These are phyloP conservation scores for Nothoprocta perdicaria DNA, from an alignment of 2,113 vertebrate species.

Conservation along the genomic window DNA sequence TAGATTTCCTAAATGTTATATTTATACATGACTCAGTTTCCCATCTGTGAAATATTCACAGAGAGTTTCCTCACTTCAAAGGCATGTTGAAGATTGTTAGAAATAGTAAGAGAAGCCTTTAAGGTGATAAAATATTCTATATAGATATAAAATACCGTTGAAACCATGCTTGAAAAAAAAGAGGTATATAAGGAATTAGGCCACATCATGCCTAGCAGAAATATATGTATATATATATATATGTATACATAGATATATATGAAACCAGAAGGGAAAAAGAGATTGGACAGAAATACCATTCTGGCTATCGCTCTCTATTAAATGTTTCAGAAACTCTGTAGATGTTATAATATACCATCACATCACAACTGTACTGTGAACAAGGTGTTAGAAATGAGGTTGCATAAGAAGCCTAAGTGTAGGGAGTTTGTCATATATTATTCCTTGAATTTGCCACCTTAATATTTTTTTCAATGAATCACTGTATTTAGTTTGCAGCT, in stretches of 20 bases:
- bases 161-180: background rate
- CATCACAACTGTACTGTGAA: background rate
- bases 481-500: background rate
- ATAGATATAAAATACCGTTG: background rate
- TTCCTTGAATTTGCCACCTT: background rate
- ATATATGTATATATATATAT: background rate
- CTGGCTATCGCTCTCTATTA: background rate
- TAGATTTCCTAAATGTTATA: slow-evolving; percentile 58
- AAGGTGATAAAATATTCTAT: slow-evolving; percentile 45
- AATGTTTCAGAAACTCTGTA: background rate
- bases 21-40: slow-evolving; percentile 64
- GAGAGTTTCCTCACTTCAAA: slow-evolving; percentile 39
- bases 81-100: slow-evolving; percentile 24
- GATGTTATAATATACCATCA: background rate
- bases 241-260: too few relatives aligned
- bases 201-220: background rate
- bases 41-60: slow-evolving; percentile 53
- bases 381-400: background rate
- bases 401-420: background rate
- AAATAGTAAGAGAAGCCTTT: slow-evolving; percentile 44
- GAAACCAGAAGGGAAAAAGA: background rate
- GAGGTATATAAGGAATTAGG: background rate
- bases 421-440: background rate
- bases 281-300: background rate
- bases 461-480: background rate